Evolutionary conservation across 2,888 invertebrate species (phyloP), one percentile per base, ranked within the genome.

Genomic region (Trachelus tabidus): DNA sequence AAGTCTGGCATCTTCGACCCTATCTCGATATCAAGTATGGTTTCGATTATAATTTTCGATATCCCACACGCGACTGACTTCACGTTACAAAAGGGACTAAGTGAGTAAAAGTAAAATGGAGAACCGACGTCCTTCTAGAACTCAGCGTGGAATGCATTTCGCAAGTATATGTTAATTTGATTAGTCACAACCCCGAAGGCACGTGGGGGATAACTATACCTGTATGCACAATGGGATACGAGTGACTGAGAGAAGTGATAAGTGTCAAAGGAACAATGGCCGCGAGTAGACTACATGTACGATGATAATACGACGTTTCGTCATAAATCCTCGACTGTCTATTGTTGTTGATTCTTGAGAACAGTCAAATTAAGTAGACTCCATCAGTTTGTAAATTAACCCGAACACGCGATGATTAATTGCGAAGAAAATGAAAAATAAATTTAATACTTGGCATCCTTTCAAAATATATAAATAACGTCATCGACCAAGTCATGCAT

Each of bases 161-260:
- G 85, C 87, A 90, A 90, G 83, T 81, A 84, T 86, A 86, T 87
- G 87, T 80, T 85, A 86, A 87, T 86, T 86, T 83, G 79, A 86
- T 90, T 89, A 89, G 89, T 89, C 89, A 90, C 87, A 86, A 87
- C 83, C 79, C 33, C 15, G 71, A 11, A 56, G 15, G 23, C 23
- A 15, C 40, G 40, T 23, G 40, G 15, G 40, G 40, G 23, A 23
- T 56, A 56, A 56, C 40, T 71, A 31, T 33, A 12, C 12, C 0
- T 33, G 9, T 30, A 34, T 12, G 30, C 31, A 71, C 71, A 71
- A 71, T 9, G 30, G 71, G 12, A n/a, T 56, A 71, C 31, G 71
- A 71, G 71, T 33, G 31, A 30, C 15, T 31, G 12, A 30, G 71
- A 34, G 31, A 34, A 30, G 12, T 40, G n/a, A 33, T 30, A 69